Conservation (phyloP, 2,797 vertebrate species). For the Astyanax mexicanus region DNA sequence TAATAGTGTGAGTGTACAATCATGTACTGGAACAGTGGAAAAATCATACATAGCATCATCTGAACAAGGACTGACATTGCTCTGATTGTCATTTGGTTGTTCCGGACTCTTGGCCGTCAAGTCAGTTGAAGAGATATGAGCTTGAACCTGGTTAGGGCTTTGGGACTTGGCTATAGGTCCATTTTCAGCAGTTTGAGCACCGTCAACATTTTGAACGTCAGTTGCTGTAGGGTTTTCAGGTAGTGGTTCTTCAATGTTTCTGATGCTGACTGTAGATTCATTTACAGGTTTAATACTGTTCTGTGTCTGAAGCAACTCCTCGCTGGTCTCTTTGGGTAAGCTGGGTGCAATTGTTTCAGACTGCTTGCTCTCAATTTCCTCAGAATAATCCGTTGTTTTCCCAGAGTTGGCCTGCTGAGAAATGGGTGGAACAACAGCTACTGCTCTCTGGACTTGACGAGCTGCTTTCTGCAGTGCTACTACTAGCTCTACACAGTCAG, state of each 20-base stretch:
- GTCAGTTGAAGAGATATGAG: not conserved
- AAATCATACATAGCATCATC: not conserved
- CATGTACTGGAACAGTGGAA: conserved; percentile 6
- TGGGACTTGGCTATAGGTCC: not conserved
- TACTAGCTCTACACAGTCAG: conserved; percentile 15
- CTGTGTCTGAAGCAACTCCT: not conserved
- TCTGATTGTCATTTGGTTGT: not conserved
- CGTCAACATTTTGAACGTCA: not conserved
- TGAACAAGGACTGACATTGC: not conserved
- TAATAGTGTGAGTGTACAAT: conserved; percentile 27
- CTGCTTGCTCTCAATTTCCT: not conserved
- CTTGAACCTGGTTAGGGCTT: not conserved
- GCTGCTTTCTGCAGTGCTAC: conserved; percentile 2
- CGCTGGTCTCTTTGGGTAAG: not conserved
- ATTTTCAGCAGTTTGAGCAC: conserved; percentile 3
- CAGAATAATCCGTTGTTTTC: not conserved
- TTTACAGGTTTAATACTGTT: not conserved
- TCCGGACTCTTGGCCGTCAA: not conserved
- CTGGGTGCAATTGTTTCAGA: not conserved
- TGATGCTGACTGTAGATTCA: not conserved
- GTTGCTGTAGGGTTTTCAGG: not conserved
- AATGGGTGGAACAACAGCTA: conserved; percentile 54
- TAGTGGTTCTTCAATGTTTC: not conserved
- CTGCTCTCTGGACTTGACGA: conserved; percentile 35
- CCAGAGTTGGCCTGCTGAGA: conserved; percentile 38